A percentile compares a stretch with the other conserved stretches of the same genome.
Conservation (phyloP, 2,888 invertebrate genomes). For the Papilio elwesi region DNA sequence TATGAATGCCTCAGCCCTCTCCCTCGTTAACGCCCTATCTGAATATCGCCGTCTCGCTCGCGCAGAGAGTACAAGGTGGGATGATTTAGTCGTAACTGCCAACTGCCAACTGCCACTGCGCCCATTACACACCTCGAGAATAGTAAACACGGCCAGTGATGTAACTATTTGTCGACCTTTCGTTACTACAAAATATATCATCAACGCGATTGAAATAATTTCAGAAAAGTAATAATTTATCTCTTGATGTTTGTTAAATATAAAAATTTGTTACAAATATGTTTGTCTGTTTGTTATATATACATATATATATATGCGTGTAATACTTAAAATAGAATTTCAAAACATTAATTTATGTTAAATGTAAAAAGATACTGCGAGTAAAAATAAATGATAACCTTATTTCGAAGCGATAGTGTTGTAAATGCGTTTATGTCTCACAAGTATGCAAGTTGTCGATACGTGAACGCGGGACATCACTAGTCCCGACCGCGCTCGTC, state of each 20-base stretch:
- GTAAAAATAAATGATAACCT: background rate
- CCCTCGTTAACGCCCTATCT: constrained; percentile 38
- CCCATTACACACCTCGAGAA: constrained; percentile 78
- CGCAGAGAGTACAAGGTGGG: constrained; percentile 77
- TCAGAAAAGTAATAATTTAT: too few species aligned
- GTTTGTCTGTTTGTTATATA: too few species aligned
- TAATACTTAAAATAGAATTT: background rate
- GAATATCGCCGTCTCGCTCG: constrained; percentile 55
- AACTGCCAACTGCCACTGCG: constrained; percentile 84
- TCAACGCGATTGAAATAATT: background rate
- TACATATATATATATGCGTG: too few species aligned
- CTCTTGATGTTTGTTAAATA: too few species aligned
- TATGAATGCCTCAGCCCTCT: constrained; percentile 71
- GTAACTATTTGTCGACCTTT: constrained; percentile 27
- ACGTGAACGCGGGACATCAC: constrained; percentile 5
- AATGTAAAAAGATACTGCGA: background rate
- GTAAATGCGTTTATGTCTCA: background rate
- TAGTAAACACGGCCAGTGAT: constrained; percentile 68
- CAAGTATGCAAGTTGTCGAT: background rate
- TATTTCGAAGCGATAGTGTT: background rate
- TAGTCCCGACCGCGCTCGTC: constrained; percentile 56
- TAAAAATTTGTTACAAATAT: too few species aligned
- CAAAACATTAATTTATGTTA: background rate
- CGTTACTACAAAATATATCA: background rate
- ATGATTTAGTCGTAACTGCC: constrained; percentile 82